phyloP scores from a whole-genome alignment of 2,797 vertebrate species.

The Threskiornis aethiopicus region DNA sequence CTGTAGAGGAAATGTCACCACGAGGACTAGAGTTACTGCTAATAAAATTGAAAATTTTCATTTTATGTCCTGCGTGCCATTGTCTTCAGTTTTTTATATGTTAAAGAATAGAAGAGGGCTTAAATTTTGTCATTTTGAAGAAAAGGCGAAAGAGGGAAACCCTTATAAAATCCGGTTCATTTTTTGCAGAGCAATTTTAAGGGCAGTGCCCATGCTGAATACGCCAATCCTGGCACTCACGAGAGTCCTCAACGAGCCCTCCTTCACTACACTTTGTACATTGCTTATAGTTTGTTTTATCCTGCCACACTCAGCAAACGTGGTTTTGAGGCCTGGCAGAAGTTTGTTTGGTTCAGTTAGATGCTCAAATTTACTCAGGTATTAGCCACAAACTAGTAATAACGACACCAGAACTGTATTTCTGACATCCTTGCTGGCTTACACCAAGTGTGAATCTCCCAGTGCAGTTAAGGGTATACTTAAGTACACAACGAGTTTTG shows the following conservation, averaged over 20 bases:
- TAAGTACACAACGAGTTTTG: background rate
- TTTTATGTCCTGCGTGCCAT: background rate
- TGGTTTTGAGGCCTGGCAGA: background rate
- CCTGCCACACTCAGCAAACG: background rate
- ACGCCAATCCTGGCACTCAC: background rate
- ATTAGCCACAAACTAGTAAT: background rate
- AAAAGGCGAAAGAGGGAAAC: background rate
- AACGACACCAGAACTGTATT: background rate
- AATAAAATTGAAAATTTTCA: background rate
- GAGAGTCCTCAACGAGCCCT: background rate
- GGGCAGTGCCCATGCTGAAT: background rate
- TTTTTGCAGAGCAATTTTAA: background rate
- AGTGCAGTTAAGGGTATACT: background rate
- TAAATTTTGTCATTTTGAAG: background rate
- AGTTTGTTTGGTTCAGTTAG: background rate
- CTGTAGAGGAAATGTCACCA: background rate
- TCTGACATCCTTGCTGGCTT: background rate
- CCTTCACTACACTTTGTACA: background rate
- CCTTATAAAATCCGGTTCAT: background rate
- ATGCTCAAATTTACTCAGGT: background rate
- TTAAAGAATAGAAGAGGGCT: background rate
- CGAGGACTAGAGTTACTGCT: background rate
- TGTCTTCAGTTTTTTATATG: background rate
- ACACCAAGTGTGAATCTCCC: background rate
- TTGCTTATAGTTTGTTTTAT: background rate